Conservation (phyloP, 2,797 vertebrate species). For the Bucorvus abyssinicus region DNA sequence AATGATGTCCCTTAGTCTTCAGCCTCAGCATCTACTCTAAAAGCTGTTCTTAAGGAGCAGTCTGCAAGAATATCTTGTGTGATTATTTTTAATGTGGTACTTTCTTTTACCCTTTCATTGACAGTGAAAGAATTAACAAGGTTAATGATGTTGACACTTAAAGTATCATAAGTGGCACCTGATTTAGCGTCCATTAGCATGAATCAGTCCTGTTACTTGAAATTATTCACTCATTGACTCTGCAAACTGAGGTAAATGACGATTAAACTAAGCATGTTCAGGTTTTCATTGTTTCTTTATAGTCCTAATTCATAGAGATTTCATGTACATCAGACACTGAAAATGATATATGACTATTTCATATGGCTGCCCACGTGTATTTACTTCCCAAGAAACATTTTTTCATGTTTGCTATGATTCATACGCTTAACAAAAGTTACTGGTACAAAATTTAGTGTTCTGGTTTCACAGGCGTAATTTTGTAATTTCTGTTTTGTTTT, state of each 20-base stretch:
- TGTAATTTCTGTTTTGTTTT: background rate
- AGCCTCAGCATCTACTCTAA: background rate
- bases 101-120: background rate
- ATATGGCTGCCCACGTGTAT: background rate
- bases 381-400: background rate
- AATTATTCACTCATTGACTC: background rate
- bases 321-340: background rate
- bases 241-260: background rate
- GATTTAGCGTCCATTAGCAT: background rate
- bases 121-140: background rate
- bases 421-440: background rate
- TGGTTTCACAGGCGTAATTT: background rate
- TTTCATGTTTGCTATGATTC: background rate
- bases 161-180: background rate
- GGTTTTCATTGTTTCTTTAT: background rate
- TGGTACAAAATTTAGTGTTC: background rate
- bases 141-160: constrained; percentile 11
- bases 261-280: background rate
- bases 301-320: background rate
- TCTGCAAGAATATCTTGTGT: background rate
- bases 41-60: background rate
- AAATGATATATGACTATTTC: background rate
- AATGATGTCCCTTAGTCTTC: background rate
- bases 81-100: background rate
- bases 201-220: background rate